Base-by-base conservation (phyloP, 2,797 vertebrate genomes). In the Danionella dracula region DNA sequence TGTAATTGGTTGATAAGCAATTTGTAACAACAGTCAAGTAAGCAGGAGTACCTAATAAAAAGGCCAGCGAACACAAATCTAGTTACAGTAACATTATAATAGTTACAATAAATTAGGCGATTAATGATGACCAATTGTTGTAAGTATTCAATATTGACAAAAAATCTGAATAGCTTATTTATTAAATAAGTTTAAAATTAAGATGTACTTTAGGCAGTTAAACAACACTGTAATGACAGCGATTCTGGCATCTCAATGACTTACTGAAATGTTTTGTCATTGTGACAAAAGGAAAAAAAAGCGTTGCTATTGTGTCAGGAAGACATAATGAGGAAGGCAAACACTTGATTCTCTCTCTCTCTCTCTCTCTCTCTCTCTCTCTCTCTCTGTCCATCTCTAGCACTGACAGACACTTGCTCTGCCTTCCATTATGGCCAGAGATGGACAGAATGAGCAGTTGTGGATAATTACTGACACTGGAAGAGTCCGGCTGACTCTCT, bases 391-490 rank as follows among this genome's bases (percentile, higher is more conserved):
- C 86, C n/a, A n/a, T 89, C 86, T 84, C 54, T 50, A 89, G 86
- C 81, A 80, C 85, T 89, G 87, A 88, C 86, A 88, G 82, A 81
- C 87, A 68, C 82, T 81, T 80, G 83, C 84, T 80, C 79, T 75
- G 82, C 85, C 84, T 86, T 87, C 84, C 85, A 86, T 88, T 87
- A 86, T 87, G 81, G 85, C 80, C 83, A 84, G 78, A 73, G 83
- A 84, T 79, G 70, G 81, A 83, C 80, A 86, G 85, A 89, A 88
- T 86, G 84, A 83, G 84, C 85, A 75, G 81, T 80, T 85, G 79
- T 84, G 84, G 86, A 90, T 88, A 89, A 90, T 90, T 91, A 86
- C 83, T 85, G 83, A 88, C 86, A 86, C 84, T 87, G 87, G 84
- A 87, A 87, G 86, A 87, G 84, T 83, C 81, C 69, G 76, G 82